Evolutionary conservation across 2,888 invertebrate genomes (phyloP).

Genomic region (Chamaedrilus cognettii): DNA sequence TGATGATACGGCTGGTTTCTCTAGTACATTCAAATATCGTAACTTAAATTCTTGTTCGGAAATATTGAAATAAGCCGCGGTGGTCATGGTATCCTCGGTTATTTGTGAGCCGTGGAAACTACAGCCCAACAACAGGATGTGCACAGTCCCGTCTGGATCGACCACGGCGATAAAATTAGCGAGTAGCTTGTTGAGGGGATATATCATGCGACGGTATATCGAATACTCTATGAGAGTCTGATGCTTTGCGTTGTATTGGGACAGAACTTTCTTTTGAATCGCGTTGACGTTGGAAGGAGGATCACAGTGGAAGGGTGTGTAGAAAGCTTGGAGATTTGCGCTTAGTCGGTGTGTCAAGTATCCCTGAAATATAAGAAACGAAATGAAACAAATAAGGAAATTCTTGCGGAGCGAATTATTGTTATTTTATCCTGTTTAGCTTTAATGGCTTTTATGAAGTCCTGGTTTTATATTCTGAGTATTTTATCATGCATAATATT

Average conservation of each 20-base stretch:
- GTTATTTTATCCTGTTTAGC: too few relatives aligned
- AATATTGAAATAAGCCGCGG: not conserved
- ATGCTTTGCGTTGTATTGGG: constrained; percentile 5
- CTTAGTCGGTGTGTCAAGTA: not conserved
- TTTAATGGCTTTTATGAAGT: too few relatives aligned
- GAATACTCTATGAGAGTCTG: constrained; percentile 22
- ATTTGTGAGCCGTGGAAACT: not conserved
- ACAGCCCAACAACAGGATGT: not conserved
- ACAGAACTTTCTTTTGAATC: constrained; percentile 21
- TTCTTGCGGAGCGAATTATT: too few relatives aligned
- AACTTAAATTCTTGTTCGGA: not conserved
- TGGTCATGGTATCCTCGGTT: not conserved
- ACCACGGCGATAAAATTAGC: constrained; percentile 1
- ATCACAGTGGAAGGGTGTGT: constrained; percentile 21
- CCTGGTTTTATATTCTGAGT: too few relatives aligned
- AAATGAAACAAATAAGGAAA: too few relatives aligned
- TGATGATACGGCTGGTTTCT: not conserved
- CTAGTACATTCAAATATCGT: not conserved
- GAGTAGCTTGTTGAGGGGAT: constrained; percentile 2
- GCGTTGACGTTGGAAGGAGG: constrained; percentile 8
- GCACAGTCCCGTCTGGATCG: not conserved
- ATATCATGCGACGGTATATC: constrained; percentile 6
- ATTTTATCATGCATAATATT: too few relatives aligned
- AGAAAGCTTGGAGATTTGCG: constrained; percentile 44
- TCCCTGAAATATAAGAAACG: too few relatives aligned